A percentile compares a stretch with the other conserved stretches of the same genome.
Evolutionary conservation across 1,140 invertebrate genomes (phyloP).

Genomic region (Drosophila gunungcola): DNA sequence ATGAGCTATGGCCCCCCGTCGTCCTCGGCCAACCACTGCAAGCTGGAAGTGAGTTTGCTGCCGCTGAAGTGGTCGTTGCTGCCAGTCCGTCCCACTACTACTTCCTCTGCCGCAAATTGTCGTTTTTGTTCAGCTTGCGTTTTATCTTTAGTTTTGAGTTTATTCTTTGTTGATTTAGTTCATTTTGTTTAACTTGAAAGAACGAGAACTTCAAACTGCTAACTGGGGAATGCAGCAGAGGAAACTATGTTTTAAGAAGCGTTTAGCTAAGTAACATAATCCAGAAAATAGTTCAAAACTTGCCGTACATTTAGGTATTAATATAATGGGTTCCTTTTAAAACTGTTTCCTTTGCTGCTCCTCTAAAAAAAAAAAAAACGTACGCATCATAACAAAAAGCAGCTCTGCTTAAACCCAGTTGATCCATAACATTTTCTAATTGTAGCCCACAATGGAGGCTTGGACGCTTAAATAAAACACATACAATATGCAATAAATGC

Average conservation of each 20-base stretch:
- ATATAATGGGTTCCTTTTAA: neutral
- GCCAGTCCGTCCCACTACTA: conserved; percentile 1
- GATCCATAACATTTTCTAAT: conserved; percentile 81
- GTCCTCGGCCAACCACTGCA: conserved; percentile 48
- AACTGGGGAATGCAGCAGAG: neutral
- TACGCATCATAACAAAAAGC: conserved; percentile 30
- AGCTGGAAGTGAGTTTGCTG: conserved; percentile 77
- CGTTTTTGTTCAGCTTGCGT: conserved; percentile 29
- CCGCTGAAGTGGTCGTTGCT: conserved; percentile 9
- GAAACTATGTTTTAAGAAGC: conserved; percentile 4
- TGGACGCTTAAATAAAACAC: conserved; percentile 85
- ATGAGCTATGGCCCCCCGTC: conserved; percentile 19
- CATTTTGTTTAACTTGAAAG: conserved; percentile 27
- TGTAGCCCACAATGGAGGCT: conserved; percentile 85
- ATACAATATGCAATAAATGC: conserved; percentile 75
- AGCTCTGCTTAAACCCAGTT: conserved; percentile 44
- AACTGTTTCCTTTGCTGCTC: conserved; percentile 9
- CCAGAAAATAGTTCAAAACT: too few species aligned
- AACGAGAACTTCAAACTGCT: conserved; percentile 27
- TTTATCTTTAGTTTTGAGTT: conserved; percentile 5
- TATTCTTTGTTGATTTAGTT: conserved; percentile 12
- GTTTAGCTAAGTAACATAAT: neutral
- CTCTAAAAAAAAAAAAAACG: neutral
- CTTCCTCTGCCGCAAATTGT: conserved; percentile 17
- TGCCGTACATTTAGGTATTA: too few species aligned